These are phyloP conservation scores for Stichodactyla mertensii DNA, from an alignment of 64 coral and sea anemone species.

Conservation along the genomic window DNA sequence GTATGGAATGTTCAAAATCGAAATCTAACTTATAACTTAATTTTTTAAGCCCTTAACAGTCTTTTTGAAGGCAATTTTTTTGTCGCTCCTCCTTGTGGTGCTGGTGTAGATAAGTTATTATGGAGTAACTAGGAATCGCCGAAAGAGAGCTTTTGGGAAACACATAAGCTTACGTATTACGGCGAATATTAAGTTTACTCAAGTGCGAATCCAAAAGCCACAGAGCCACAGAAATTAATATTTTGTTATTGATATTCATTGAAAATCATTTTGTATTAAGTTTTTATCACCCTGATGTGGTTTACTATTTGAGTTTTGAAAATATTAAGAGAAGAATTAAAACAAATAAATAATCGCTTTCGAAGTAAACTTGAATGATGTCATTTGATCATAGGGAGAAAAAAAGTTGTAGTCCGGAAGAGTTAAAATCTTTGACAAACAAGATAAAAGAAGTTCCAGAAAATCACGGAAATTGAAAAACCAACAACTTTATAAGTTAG, in stretches of 20 bases:
- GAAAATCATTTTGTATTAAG: not conserved
- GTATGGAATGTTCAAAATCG: not conserved
- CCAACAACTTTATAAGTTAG: no score
- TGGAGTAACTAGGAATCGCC: not conserved
- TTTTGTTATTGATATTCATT: not conserved
- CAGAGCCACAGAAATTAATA: not conserved
- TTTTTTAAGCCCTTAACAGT: not conserved
- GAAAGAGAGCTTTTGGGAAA: not conserved
- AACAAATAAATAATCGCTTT: not conserved
- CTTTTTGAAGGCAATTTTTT: not conserved
- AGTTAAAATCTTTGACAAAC: not conserved
- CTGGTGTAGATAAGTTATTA: not conserved
- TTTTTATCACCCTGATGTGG: not conserved
- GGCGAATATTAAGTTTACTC: not conserved
- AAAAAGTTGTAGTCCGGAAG: no score
- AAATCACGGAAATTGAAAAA: not conserved
- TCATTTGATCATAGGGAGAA: no score
- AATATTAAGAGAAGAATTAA: not conserved
- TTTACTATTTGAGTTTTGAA: not conserved
- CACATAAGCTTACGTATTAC: no score
- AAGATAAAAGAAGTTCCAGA: not conserved
- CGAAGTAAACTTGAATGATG: not conserved
- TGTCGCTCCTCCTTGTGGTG: not conserved
- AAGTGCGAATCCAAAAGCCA: not conserved
- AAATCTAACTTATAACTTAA: not conserved